Percentiles rank a stretch among this genome's conserved stretches.
These are phyloP conservation scores for Noctua pronuba DNA, from an alignment of 2,888 invertebrate species.

Conservation along the genomic window DNA sequence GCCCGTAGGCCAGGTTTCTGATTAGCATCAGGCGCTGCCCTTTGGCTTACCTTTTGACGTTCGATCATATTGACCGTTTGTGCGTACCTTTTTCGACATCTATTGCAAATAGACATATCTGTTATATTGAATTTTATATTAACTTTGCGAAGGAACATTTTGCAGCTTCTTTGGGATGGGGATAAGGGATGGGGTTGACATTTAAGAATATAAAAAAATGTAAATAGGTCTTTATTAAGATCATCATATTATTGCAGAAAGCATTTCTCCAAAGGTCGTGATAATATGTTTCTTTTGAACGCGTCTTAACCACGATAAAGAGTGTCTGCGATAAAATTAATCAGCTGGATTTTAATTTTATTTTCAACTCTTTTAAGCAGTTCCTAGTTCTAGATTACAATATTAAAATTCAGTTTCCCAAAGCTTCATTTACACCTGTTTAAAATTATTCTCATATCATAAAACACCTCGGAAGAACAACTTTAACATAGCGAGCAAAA, in stretches of 20 bases:
- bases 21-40: constrained; percentile 80
- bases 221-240: not conserved
- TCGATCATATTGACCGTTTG: constrained; percentile 73
- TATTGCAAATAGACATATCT: constrained; percentile 60
- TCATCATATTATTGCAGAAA: not conserved
- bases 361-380: not conserved
- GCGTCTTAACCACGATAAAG: not conserved
- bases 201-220: not conserved
- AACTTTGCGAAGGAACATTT: constrained; percentile 23
- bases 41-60: constrained; percentile 77
- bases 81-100: constrained; percentile 64
- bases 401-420: not conserved
- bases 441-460: constrained; percentile 34
- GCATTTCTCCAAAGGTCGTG: too few relatives aligned
- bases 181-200: not conserved
- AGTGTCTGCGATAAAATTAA: not conserved
- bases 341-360: not conserved
- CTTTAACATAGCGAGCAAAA: constrained; percentile 29
- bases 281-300: not conserved
- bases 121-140: constrained; percentile 62
- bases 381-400: not conserved
- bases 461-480: constrained; percentile 42
- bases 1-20: constrained; percentile 67
- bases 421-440: not conserved
- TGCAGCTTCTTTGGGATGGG: constrained; percentile 21